Conservation (phyloP, 2,888 invertebrate species). For the Harpagoxenus sublaevis region DNA sequence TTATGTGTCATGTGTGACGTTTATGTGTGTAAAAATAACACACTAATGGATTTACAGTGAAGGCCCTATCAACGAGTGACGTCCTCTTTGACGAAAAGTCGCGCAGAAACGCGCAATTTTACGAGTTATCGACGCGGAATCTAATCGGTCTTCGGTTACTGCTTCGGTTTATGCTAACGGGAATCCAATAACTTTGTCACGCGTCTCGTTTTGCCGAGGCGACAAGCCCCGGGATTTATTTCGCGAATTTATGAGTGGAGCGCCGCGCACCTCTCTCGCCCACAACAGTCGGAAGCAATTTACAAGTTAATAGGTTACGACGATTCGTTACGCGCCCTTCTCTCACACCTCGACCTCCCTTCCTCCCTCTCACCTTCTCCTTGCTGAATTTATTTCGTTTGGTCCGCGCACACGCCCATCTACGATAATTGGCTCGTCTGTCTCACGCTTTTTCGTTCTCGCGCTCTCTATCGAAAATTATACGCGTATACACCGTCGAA, state of each 20-base stretch:
- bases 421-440: constrained; percentile 73
- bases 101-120: constrained; percentile 71
- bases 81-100: neutral
- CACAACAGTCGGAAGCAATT: constrained; percentile 85
- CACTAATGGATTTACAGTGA: no score
- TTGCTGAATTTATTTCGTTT: constrained; percentile 75
- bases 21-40: no score
- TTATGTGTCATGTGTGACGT: no score
- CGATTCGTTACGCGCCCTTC: constrained; percentile 73
- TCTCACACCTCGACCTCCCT: constrained; percentile 41
- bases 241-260: constrained; percentile 72
- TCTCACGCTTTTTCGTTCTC: constrained; percentile 27
- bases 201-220: constrained; percentile 67
- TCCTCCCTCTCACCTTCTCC: constrained; percentile 41
- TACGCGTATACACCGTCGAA: constrained; percentile 13
- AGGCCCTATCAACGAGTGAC: neutral
- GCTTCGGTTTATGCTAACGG: constrained; percentile 49
- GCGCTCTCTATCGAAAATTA: constrained; percentile 35
- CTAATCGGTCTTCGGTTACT: constrained; percentile 70
- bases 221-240: constrained; percentile 72
- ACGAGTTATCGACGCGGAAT: constrained; percentile 83
- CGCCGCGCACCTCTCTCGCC: constrained; percentile 57
- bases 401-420: constrained; percentile 75
- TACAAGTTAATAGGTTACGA: constrained; percentile 86
- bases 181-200: constrained; percentile 64